phyloP scores from a whole-genome alignment of 2,888 invertebrate species.

The Tortrix viridana region DNA sequence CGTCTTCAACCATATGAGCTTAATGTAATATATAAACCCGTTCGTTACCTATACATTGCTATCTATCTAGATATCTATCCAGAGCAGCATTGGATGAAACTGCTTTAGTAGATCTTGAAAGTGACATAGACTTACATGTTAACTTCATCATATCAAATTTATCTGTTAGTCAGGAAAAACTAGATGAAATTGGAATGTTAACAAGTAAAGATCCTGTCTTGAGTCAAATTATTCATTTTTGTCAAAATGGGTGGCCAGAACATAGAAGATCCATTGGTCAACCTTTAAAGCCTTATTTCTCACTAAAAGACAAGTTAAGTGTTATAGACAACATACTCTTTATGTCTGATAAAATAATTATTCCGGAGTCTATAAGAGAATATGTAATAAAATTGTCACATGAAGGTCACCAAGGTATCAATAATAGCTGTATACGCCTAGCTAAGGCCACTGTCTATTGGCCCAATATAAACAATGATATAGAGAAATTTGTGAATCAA shows the following conservation, averaged over 20 bases:
- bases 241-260: conserved; percentile 32
- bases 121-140: conserved; percentile 28
- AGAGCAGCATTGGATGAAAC: neutral
- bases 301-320: conserved; percentile 29
- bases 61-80: conserved; percentile 4
- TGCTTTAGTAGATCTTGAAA: conserved; percentile 19
- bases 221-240: conserved; percentile 15
- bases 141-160: conserved; percentile 12
- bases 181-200: conserved; percentile 1
- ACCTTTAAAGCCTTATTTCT: conserved; percentile 26
- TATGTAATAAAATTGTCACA: conserved; percentile 17
- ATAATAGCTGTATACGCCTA: conserved; percentile 24
- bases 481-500: conserved; percentile 3
- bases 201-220: conserved; percentile 18
- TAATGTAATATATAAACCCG: conserved; percentile 34
- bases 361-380: neutral
- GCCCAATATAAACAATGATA: conserved; percentile 19
- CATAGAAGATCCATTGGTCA: conserved; percentile 16
- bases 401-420: conserved; percentile 35
- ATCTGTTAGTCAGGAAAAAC: neutral
- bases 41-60: conserved; percentile 22
- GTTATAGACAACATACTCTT: conserved; percentile 26
- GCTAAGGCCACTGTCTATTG: conserved; percentile 35
- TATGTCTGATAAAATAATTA: neutral
- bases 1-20: conserved; percentile 37